Base-by-base conservation (phyloP, 2,797 vertebrate species). In the Lateolabrax maculatus region DNA sequence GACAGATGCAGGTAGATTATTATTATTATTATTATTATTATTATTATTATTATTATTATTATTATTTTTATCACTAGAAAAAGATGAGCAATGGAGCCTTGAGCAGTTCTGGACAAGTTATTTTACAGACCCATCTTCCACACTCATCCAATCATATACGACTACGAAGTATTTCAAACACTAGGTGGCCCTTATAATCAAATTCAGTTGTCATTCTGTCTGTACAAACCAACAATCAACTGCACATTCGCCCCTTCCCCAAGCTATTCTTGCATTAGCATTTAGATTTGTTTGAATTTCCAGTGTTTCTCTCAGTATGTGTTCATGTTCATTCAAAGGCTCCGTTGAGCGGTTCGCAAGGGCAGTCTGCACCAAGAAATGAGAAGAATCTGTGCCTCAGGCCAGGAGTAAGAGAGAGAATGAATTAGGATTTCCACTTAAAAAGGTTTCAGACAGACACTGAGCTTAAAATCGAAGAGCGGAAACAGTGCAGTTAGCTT, bases 251-350 rank as follows among this genome's bases (percentile, higher is more conserved):
- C 6, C 4, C 31, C n/a, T 23, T 67, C 27, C 9, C 52, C 21
- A 43, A 16, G 27, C 21, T 15, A 23, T 19, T 31, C 13, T 9
- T 21, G 13, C 5, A 60, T 43, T 41, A 29, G 21, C 74, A 25
- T 68, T 53, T 55, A 69, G 48, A 62, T 69, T 77, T 27, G 48
- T 36, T 62, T 63, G 34, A 25, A 36, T 69, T 71, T 51, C 19
- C 48, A 43, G 5, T 18, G 25, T 31, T 10, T 19, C n/a, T 52
- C 31, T 39, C 34, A 18, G 9, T 6, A 9, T 39, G 34, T 37
- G 31, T 39, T 51, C 27, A 25, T 55, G 52, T 55, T 55, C 9
- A 12, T 43, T 61, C 9, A 43, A 34, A 43, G n/a, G 23, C 9
- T 41, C n/a, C 2, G 9, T 0, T 1, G 2, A 2, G 12, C 0